A percentile compares a stretch with the other conserved stretches of the same genome.
These are phyloP conservation scores for Turdus rufiventris DNA, from an alignment of 2,113 vertebrate genomes.

Conservation along the genomic window DNA sequence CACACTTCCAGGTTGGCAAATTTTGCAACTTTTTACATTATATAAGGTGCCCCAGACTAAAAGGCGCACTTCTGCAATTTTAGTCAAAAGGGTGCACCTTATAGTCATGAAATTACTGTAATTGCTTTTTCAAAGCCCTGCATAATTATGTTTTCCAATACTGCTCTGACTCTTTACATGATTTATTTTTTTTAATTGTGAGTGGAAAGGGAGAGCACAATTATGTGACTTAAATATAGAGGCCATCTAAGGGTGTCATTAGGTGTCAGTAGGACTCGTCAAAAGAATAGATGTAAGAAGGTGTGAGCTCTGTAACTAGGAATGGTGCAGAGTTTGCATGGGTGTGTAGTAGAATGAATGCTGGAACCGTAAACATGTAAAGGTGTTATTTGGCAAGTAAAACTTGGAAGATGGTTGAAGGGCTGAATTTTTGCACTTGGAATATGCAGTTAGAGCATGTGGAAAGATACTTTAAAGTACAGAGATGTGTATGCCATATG, in stretches of 20 bases:
- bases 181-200: background rate
- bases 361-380: background rate
- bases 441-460: background rate
- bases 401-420: background rate
- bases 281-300: background rate
- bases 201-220: background rate
- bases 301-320: background rate
- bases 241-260: background rate
- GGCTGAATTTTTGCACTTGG: background rate
- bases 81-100: too few species aligned
- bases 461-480: background rate
- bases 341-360: background rate
- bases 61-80: too few species aligned
- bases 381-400: background rate
- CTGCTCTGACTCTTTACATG: background rate
- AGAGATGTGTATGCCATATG: rapidly evolving
- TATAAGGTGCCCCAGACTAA: too few species aligned
- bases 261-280: background rate
- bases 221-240: background rate
- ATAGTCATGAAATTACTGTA: background rate
- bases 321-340: background rate
- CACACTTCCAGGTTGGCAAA: too few species aligned
- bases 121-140: background rate
- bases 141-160: background rate
- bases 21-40: too few species aligned